A percentile compares a stretch with the other conserved stretches of the same genome.
phyloP scores from a whole-genome alignment of 2,113 vertebrate genomes.

The Glaucomys volans region DNA sequence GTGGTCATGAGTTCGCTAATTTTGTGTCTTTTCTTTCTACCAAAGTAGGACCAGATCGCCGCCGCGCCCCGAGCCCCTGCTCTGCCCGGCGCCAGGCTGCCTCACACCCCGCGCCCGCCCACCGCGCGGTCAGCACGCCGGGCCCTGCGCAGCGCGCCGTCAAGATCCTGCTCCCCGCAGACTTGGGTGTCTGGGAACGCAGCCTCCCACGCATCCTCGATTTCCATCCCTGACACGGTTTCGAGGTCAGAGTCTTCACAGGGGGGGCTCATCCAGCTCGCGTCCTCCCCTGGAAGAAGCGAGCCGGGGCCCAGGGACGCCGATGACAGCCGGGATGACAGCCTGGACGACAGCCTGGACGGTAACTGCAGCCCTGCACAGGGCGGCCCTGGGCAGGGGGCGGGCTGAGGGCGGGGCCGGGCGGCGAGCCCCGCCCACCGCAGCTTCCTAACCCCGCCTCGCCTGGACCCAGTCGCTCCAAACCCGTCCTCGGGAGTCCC shows the following conservation, averaged over 20 bases:
- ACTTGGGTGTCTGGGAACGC: accelerated
- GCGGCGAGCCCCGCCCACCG: no score
- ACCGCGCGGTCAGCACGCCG: not conserved
- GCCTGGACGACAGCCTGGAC: conserved; percentile 82
- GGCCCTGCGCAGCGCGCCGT: accelerated
- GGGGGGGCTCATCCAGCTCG: not conserved
- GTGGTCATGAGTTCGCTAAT: not conserved
- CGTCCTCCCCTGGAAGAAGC: conserved; percentile 71
- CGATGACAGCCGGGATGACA: conserved; percentile 85
- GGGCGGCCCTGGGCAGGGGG: no score
- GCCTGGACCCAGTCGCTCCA: no score
- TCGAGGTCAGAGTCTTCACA: conserved; percentile 2
- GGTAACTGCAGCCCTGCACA: no score
- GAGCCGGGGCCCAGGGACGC: conserved; percentile 88
- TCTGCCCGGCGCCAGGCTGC: conserved; percentile 44
- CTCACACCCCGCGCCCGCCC: not conserved
- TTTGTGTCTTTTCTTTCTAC: conserved; percentile 38
- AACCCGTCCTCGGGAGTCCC: no score
- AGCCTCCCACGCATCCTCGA: accelerated
- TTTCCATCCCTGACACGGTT: conserved; percentile 23
- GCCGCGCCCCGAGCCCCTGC: not conserved
- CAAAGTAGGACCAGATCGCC: conserved; percentile 30
- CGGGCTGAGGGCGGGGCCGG: no score
- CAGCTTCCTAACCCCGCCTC: no score
- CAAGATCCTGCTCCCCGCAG: not conserved